Base-by-base conservation (phyloP, 2,888 invertebrate genomes). In the Crocallis elinguaria region DNA sequence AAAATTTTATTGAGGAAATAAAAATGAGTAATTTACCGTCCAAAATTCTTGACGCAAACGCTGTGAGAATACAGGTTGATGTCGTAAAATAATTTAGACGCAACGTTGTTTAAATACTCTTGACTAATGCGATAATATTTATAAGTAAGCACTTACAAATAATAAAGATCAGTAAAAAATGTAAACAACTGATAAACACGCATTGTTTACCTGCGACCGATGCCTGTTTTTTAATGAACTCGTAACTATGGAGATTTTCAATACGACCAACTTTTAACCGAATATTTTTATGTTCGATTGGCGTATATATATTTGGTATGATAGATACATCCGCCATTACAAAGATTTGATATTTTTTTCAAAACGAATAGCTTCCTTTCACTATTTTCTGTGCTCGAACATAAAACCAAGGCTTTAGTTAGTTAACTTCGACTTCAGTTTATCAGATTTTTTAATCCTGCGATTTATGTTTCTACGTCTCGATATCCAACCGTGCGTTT, bases 1-100 rank as follows among this genome's bases (percentile, higher is more conserved):
- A 43, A 45, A 38, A 11, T 58, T 60, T 57, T 49, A 53, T 55
- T 19, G 41, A 30, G 57, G 54, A 61, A 48, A 61, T 42, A 49
- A 45, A 48, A 48, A 43, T 42, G 16, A 16, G 37, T 25, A 49
- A 36, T 43, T 44, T 45, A 23, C 12, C 29, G 25, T 12, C 48
- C 17, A 39, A 44, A 48, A 43, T 43, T 55, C 49, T 49, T 35
- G 45, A 38, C 6, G 19, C 33, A 30, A 36, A 49, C 35, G 37
- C 13, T 13, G 12, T 11, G 21, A 25, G 53, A 57, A 53, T 60
- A 49, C 50, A 42, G 57, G 49, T 42, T 16, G 29, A 6, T 27
- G 5, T 30, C 16, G 14, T 49, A 17, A 30, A 43, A 43, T 30
- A 30, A 37, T 36, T 42, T 36, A 29, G 12, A 17, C 35, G 35